Percentiles rank a stretch among this genome's conserved stretches.
These are phyloP conservation scores for Gobionotothen gibberifrons DNA, from an alignment of 2,797 vertebrate genomes.

Conservation along the genomic window DNA sequence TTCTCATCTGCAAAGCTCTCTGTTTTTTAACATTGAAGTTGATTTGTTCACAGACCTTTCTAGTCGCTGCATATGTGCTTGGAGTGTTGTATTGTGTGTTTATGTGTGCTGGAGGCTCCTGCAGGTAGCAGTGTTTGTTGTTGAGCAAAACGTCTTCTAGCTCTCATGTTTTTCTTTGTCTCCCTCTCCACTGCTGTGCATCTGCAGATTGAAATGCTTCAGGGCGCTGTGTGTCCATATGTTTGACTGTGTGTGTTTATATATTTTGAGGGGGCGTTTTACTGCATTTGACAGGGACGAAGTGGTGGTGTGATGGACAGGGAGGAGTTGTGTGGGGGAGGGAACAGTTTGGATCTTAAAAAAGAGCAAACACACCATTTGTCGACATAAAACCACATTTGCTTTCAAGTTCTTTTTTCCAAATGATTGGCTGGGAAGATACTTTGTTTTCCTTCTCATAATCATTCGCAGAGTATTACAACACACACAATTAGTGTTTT, in stretches of 20 bases:
- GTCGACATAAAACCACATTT: constrained; percentile 16
- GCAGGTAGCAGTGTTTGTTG: constrained; percentile 68
- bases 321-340: constrained; percentile 16
- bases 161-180: constrained; percentile 25
- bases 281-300: constrained; percentile 21
- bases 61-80: constrained; percentile 45
- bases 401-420: no score
- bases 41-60: constrained; percentile 45
- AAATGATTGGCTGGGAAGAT: constrained; percentile 9
- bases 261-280: constrained; percentile 14
- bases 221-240: constrained; percentile 43
- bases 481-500: not conserved
- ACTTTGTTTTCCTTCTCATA: constrained; percentile 16
- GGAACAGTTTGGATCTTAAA: constrained; percentile 28
- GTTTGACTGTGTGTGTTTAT: constrained; percentile 31
- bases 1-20: not conserved
- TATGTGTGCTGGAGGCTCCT: constrained; percentile 62
- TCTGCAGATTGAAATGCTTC: constrained; percentile 59
- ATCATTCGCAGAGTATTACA: constrained; percentile 36
- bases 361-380: constrained; percentile 48
- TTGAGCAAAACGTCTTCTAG: constrained; percentile 68
- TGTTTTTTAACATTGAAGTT: constrained; percentile 27
- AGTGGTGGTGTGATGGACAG: constrained; percentile 6
- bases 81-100: constrained; percentile 45
- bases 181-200: constrained; percentile 38